These are phyloP conservation scores for Nerophis ophidion DNA, from an alignment of 2,113 vertebrate genomes.

Conservation along the genomic window DNA sequence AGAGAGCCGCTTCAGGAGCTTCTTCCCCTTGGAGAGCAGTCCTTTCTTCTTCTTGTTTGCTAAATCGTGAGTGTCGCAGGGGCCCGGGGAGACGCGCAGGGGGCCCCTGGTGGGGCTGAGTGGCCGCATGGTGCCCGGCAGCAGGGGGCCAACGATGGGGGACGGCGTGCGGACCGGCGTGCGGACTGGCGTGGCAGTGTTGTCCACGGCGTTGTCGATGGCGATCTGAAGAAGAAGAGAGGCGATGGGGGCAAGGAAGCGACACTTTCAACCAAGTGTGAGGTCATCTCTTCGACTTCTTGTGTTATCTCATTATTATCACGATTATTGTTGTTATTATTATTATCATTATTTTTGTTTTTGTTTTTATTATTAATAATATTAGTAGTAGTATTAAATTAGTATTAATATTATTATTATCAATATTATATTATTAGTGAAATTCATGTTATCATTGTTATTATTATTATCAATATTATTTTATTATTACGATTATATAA, in stretches of 20 bases:
- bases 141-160: constrained; percentile 81
- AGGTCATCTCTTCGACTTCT: too few species aligned
- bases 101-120: constrained; percentile 78
- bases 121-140: constrained; percentile 76
- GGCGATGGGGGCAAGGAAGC: constrained; percentile 23
- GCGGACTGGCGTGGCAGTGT: constrained; percentile 65
- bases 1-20: constrained; percentile 89
- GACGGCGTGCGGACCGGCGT: constrained; percentile 80
- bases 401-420: too few species aligned
- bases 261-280: neutral
- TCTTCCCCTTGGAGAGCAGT: constrained; percentile 96
- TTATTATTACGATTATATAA: too few species aligned
- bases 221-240: constrained; percentile 76
- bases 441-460: too few species aligned
- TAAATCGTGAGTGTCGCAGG: constrained; percentile 78
- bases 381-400: too few species aligned
- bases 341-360: too few species aligned
- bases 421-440: too few species aligned
- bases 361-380: too few species aligned
- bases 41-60: constrained; percentile 96
- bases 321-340: too few species aligned
- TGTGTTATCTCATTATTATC: too few species aligned
- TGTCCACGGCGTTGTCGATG: constrained; percentile 51
- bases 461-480: too few species aligned
- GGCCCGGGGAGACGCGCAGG: constrained; percentile 33